phyloP scores from a whole-genome alignment of 2,888 invertebrate species.

The Fragum whitleyi region DNA sequence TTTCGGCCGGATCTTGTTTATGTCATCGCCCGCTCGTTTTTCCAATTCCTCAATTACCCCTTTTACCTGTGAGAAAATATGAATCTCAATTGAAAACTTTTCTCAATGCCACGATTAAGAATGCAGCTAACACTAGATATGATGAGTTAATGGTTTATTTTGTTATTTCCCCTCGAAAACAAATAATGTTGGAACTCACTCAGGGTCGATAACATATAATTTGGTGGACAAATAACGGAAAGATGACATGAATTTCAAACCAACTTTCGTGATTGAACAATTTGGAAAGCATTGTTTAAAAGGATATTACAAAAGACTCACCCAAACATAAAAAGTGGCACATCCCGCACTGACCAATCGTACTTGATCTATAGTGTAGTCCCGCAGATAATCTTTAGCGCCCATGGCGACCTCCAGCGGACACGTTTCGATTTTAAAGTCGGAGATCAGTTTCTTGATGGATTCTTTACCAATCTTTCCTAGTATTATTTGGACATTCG shows the following conservation, averaged over 20 bases:
- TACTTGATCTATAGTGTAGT: constrained; percentile 79
- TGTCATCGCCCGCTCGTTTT: constrained; percentile 63
- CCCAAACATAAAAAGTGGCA: constrained; percentile 84
- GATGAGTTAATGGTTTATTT: too few species aligned
- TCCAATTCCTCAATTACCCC: constrained; percentile 68
- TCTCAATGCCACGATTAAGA: neutral
- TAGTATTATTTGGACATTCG: constrained; percentile 78
- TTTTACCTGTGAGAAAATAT: constrained; percentile 55
- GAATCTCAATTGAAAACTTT: too few species aligned
- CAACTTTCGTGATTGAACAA: too few species aligned
- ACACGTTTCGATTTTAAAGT: constrained; percentile 74
- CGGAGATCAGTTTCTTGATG: constrained; percentile 78
- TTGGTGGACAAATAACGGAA: too few species aligned
- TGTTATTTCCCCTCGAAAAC: too few species aligned
- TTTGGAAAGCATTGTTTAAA: too few species aligned
- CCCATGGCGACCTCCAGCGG: constrained; percentile 76
- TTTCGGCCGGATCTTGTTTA: constrained; percentile 62
- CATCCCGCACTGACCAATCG: constrained; percentile 82
- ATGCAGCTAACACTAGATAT: neutral
- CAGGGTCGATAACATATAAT: too few species aligned
- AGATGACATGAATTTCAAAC: too few species aligned
- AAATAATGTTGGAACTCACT: too few species aligned
- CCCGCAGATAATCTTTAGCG: constrained; percentile 75
- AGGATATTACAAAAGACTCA: too few species aligned
- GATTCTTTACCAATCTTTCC: constrained; percentile 83